Base-by-base conservation (phyloP, 1,140 invertebrate genomes). In the Drosophila baimaii region DNA sequence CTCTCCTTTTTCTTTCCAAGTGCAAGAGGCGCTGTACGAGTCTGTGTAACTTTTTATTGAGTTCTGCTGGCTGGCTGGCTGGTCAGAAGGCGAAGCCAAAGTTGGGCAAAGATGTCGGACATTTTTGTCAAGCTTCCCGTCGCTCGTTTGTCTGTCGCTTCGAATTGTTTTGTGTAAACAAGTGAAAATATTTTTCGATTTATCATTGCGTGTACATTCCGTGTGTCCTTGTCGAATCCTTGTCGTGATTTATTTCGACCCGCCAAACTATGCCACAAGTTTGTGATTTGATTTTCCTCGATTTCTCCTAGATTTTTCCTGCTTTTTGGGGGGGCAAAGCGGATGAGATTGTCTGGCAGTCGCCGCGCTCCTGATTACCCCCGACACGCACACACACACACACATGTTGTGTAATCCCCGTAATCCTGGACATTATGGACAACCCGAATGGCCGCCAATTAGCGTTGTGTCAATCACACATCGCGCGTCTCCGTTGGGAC, bases 161-260 rank as follows among this genome's bases (percentile, higher is more conserved):
- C 69, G 62, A 71, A 74, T 57, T 61, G 61, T 77, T 83, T 83
- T 86, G 79, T 77, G 82, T 88, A 86, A 86, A 88, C 83, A 86
- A 88, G 58, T 76, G 58, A 76, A 75, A 88, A 86, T 88, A 86
- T 86, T 88, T 52, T 88, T 86, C 83, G 83, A 86, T 86, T 86
- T 86, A 88, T 86, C 82, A 88, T 88, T 88, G 71, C 79, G 83
- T 66, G 82, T 23, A 54, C 46, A 76, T 79, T 76, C 69, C 69
- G 19, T 23, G 43, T 51, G 63, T 70, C 73, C 62, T 77, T 77
- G 73, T 59, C 62, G 44, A 77, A 54, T 54, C 51, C 51, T 43
- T 59, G 72, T 52, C 75, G 49, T 82, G 83, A 88, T 85, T 88
- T 82, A 88, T 85, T 82, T 85, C 31, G 75, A 46, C 46, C 62